These are phyloP conservation scores for Chymomyza caudatula DNA, from an alignment of 2,888 invertebrate species.

Conservation along the genomic window DNA sequence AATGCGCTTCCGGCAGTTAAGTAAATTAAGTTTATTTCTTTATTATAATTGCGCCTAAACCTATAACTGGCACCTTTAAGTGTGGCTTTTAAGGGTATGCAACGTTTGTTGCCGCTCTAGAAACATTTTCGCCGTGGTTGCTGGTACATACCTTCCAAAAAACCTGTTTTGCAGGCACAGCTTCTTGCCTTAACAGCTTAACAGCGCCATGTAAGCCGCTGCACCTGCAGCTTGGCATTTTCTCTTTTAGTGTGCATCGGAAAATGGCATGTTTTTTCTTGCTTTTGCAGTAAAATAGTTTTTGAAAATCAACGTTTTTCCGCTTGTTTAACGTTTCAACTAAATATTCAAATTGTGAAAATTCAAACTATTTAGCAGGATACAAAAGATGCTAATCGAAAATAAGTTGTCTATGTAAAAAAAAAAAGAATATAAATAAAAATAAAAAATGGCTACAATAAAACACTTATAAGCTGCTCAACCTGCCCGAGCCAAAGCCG, in stretches of 20 bases:
- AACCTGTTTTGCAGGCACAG: background rate
- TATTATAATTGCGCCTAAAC: too few species aligned
- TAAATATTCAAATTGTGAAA: background rate
- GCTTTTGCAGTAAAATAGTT: background rate
- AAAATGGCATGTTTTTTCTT: background rate
- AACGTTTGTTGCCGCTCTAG: background rate
- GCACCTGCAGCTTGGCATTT: slow-evolving; percentile 29
- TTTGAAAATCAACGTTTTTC: background rate
- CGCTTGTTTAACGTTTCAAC: background rate
- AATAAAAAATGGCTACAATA: background rate
- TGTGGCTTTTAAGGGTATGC: background rate
- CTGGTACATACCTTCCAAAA: background rate
- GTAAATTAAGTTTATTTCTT: too few species aligned
- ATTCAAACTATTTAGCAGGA: background rate
- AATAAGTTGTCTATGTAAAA: background rate
- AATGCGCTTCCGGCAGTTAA: too few species aligned
- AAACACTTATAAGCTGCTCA: background rate
- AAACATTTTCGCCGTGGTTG: background rate
- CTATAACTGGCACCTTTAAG: too few species aligned
- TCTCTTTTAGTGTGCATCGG: background rate
- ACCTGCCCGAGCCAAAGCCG: background rate
- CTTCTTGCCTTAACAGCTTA: slow-evolving; percentile 15
- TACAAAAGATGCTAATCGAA: background rate
- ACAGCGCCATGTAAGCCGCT: slow-evolving; percentile 56
- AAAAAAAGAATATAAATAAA: background rate